Evolutionary conservation across 2,888 invertebrate genomes (phyloP).

Genomic region (Petrolisthes cinctipes): DNA sequence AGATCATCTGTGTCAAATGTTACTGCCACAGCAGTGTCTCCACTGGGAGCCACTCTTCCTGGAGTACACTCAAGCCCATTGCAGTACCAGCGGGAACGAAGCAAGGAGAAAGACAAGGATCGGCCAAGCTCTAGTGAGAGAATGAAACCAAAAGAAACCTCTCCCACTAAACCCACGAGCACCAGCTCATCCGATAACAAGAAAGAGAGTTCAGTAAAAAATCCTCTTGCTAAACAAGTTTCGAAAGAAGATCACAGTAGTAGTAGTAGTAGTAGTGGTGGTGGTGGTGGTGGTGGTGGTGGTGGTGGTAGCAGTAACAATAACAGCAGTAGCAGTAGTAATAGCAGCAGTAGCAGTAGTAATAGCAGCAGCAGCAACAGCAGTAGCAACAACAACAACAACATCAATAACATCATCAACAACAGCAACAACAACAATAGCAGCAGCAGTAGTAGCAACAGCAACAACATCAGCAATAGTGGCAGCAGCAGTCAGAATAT

Average conservation of each 20-base stretch:
- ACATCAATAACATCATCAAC: not conserved
- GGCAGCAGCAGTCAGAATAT: no score
- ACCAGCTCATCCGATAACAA: slow-evolving; percentile 40
- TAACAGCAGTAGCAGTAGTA: no score
- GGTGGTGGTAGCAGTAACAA: no score
- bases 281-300: not conserved
- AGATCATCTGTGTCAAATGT: slow-evolving; percentile 51
- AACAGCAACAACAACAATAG: not conserved
- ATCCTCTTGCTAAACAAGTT: slow-evolving; percentile 34
- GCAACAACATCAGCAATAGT: no score
- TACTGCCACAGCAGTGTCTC: slow-evolving; percentile 60
- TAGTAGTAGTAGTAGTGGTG: slow-evolving; percentile 34
- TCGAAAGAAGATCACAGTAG: slow-evolving; percentile 49
- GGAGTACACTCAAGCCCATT: slow-evolving; percentile 53
- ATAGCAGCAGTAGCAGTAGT: not conserved
- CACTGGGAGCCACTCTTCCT: slow-evolving; percentile 59
- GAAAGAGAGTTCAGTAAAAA: slow-evolving; percentile 42
- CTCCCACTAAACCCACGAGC: slow-evolving; percentile 43
- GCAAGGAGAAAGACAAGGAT: slow-evolving; percentile 60
- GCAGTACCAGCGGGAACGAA: slow-evolving; percentile 60
- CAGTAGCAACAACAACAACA: slow-evolving; percentile 36
- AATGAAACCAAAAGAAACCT: slow-evolving; percentile 54
- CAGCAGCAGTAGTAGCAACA: slow-evolving; percentile 32
- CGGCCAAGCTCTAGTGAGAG: slow-evolving; percentile 44
- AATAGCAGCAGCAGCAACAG: slow-evolving; percentile 8